Evolutionary conservation across 2,888 invertebrate genomes (phyloP), one percentile per base, ranked within the genome.

Genomic region (Zygothrica quintamaculata): DNA sequence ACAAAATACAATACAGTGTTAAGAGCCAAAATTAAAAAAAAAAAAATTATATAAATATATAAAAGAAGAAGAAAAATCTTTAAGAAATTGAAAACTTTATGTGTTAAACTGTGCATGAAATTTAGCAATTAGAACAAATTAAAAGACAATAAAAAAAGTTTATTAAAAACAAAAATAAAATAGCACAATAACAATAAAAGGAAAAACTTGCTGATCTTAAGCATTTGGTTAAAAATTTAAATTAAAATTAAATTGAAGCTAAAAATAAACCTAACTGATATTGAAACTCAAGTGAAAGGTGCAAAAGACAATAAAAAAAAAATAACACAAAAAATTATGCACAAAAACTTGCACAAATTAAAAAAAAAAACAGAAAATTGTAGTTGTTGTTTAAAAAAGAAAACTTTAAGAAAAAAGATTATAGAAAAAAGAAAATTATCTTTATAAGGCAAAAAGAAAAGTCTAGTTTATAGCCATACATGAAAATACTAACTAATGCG

Each of bases 401-500:
- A n/a, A n/a, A n/a, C n/a, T n/a, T n/a, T n/a, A n/a, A n/a, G n/a
- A n/a, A n/a, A n/a, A n/a, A n/a, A n/a, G n/a, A n/a, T n/a, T n/a
- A n/a, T n/a, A n/a, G n/a, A n/a, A n/a, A n/a, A 60, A 46, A 29
- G 48, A 25, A 22, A 25, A 22, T 3, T 42, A 43, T 60, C 56
- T 57, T 61, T 68, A 58, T 69, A 67, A 70, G 64, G 40, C n/a
- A 44, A 62, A 65, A 60, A 51, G 18, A 22, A 22, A 22, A 22
- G n/a, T n/a, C 34, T 74, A 73, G 67, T 44, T 22, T 58, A 65
- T 75, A 73, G 60, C 29, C 46, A 81, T 66, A 66, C 50, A 74
- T 84, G 72, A 84, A 84, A 73, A 86, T 82, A 87, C 66, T 86
- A 79, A 76, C 81, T 84, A 82, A 89, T 91, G 90, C 91, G 88